These are phyloP conservation scores for Mechanitis mazaeus DNA, from an alignment of 2,888 invertebrate genomes.

Conservation along the genomic window DNA sequence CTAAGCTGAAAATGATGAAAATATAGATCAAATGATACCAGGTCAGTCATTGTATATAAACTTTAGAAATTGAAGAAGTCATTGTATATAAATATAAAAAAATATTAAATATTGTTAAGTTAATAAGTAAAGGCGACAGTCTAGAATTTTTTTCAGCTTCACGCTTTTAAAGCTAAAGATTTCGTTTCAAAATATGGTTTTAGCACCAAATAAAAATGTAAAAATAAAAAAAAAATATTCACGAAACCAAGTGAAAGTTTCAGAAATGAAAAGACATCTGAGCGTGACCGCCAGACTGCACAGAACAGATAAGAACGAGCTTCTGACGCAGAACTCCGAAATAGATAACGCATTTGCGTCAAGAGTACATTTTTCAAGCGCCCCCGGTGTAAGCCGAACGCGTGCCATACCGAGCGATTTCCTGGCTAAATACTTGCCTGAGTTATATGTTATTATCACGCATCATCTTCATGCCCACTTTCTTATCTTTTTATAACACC, in stretches of 20 bases:
- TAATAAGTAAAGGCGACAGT: no score
- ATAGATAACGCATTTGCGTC: constrained; percentile 77
- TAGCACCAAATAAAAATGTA: no score
- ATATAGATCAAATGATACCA: no score
- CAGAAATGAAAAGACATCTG: constrained; percentile 38
- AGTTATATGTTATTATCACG: constrained; percentile 52
- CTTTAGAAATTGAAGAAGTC: no score
- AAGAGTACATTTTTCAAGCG: constrained; percentile 71
- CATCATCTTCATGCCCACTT: constrained; percentile 47
- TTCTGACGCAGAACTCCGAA: constrained; percentile 73
- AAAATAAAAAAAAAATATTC: constrained; percentile 5
- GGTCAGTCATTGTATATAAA: no score
- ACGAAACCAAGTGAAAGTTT: constrained; percentile 17
- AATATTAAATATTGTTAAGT: no score
- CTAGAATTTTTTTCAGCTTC: no score
- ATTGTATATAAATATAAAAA: no score
- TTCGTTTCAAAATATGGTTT: no score
- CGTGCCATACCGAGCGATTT: constrained; percentile 62
- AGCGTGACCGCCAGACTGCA: constrained; percentile 67
- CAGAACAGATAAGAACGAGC: constrained; percentile 62
- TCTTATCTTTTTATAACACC: constrained; percentile 37
- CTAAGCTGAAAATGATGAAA: no score
- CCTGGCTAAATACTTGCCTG: constrained; percentile 64
- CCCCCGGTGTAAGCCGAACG: constrained; percentile 59
- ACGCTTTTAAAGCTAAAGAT: no score